Percentiles rank a stretch among this genome's conserved stretches.
Evolutionary conservation across 2,797 vertebrate genomes (phyloP).

Genomic region (Danio aesculapii): DNA sequence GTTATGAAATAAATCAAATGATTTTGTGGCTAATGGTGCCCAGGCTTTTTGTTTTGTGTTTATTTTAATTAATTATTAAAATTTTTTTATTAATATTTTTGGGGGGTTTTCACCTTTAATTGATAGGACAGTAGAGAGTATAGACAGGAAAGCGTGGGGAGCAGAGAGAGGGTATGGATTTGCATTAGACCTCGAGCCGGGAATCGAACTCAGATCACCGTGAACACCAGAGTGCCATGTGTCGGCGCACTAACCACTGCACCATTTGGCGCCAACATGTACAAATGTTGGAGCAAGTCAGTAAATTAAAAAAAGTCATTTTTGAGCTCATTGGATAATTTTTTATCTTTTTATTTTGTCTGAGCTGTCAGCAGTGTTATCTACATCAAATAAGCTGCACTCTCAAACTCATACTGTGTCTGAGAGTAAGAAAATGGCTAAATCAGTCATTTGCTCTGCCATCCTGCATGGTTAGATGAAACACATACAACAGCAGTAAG

Average conservation of each 20-base stretch:
- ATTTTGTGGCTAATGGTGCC: not conserved
- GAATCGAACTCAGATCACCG: too few species aligned
- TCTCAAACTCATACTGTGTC: conserved; percentile 15
- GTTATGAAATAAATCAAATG: too few species aligned
- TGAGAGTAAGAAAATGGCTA: conserved; percentile 16
- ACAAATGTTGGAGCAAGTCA: too few species aligned
- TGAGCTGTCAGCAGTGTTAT: conserved; percentile 12
- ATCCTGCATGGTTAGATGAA: conserved; percentile 19
- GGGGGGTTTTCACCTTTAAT: too few species aligned
- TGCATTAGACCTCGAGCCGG: too few species aligned
- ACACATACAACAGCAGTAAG: conserved; percentile 23
- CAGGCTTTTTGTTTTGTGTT: not conserved
- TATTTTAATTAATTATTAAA: not conserved
- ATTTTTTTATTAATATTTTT: too few species aligned
- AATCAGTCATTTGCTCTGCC: conserved; percentile 28
- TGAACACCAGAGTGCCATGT: too few species aligned
- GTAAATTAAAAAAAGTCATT: not conserved
- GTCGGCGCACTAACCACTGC: too few species aligned
- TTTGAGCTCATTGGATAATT: not conserved
- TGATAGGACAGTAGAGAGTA: too few species aligned
- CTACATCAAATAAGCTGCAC: conserved; percentile 2
- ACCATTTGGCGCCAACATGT: too few species aligned
- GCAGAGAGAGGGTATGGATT: too few species aligned
- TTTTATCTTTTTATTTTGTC: conserved; percentile 7
- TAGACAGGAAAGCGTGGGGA: too few species aligned